A percentile compares a stretch with the other conserved stretches of the same genome.
Conservation (phyloP, 1,140 invertebrate species). For the Spodoptera litura region DNA sequence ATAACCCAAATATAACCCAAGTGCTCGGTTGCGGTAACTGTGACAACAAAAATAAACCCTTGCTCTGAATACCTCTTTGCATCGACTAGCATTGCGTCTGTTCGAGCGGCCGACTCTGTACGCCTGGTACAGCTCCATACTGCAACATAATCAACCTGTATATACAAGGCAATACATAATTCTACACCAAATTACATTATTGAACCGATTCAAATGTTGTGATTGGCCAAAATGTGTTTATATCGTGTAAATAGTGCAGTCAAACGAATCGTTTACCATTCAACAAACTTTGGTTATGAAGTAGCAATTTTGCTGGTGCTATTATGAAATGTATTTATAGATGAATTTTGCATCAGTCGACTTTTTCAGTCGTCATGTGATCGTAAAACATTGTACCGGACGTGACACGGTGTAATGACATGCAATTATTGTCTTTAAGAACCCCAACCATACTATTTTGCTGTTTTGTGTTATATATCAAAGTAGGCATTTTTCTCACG, state of each 20-base stretch:
- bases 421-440: constrained; percentile 24
- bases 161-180: neutral
- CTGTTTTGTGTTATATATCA: neutral
- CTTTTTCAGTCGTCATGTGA: constrained; percentile 44
- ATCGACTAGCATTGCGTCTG: constrained; percentile 62
- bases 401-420: constrained; percentile 46
- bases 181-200: neutral
- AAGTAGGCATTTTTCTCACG: neutral
- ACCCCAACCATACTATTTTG: neutral
- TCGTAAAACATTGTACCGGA: constrained; percentile 43
- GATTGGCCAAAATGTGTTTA: constrained; percentile 10
- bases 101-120: constrained; percentile 41
- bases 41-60: constrained; percentile 82
- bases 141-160: neutral
- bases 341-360: neutral
- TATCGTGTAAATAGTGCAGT: constrained; percentile 13
- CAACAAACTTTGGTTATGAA: constrained; percentile 18
- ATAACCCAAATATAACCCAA: constrained; percentile 79
- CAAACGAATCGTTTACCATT: neutral
- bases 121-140: neutral
- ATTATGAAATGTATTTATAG: constrained; percentile 16
- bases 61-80: constrained; percentile 75
- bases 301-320: neutral
- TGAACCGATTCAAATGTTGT: neutral
- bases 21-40: constrained; percentile 67